Conservation (phyloP, 2,888 invertebrate genomes). For the Aporophyla nigra region DNA sequence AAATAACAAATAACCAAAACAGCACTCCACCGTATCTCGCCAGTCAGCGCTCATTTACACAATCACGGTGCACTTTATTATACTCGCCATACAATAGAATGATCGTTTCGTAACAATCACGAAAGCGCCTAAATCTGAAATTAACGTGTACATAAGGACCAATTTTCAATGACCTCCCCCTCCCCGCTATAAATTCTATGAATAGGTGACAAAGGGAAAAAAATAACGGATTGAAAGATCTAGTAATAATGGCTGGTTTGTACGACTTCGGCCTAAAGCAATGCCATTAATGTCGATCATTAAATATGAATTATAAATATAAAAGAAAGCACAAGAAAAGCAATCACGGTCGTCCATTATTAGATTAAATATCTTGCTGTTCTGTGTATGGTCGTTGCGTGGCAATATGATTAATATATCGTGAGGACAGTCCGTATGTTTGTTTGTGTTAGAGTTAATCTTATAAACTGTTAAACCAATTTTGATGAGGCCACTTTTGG, state of each 20-base stretch:
- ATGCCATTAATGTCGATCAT: slow-evolving; percentile 90
- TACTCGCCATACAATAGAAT: slow-evolving; percentile 83
- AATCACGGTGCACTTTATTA: slow-evolving; percentile 85
- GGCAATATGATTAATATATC: slow-evolving; percentile 55
- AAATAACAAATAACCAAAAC: slow-evolving; percentile 42
- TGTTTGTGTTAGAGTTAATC: slow-evolving; percentile 45
- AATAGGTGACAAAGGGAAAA: slow-evolving; percentile 46
- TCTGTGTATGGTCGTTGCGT: slow-evolving; percentile 68
- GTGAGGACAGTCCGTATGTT: slow-evolving; percentile 45
- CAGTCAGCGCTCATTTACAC: slow-evolving; percentile 82
- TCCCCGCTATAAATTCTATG: slow-evolving; percentile 56
- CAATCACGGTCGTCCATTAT: slow-evolving; percentile 87
- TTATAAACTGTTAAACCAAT: slow-evolving; percentile 41
- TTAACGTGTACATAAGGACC: slow-evolving; percentile 87
- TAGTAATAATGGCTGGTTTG: slow-evolving; percentile 71
- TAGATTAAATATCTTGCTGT: slow-evolving; percentile 86
- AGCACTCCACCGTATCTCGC: slow-evolving; percentile 57
- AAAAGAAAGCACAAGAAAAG: slow-evolving; percentile 89
- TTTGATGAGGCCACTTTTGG: slow-evolving; percentile 32
- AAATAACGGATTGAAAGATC: slow-evolving; percentile 74
- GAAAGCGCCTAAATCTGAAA: slow-evolving; percentile 89
- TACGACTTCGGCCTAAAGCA: slow-evolving; percentile 82
- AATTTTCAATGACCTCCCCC: slow-evolving; percentile 65
- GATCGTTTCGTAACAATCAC: slow-evolving; percentile 86
- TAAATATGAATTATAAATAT: slow-evolving; percentile 91